A percentile compares a stretch with the other conserved stretches of the same genome.
phyloP scores from a whole-genome alignment of 2,113 vertebrate genomes.

The Dicerorhinus sumatrensis region DNA sequence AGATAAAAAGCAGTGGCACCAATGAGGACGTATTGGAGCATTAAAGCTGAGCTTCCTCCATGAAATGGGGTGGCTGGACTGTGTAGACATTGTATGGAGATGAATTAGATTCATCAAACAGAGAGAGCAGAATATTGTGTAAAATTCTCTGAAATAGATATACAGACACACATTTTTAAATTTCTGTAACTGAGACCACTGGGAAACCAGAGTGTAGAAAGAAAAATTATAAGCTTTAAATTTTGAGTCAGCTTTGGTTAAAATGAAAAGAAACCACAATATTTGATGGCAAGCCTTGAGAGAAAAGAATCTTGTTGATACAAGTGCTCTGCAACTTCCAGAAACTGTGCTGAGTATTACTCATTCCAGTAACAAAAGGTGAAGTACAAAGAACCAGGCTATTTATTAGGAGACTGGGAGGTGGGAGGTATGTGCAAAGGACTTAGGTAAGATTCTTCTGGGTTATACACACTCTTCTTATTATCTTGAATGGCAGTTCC shows the following conservation, averaged over 20 bases:
- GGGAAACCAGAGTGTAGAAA: not conserved
- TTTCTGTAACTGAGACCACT: not conserved
- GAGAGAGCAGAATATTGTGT: not conserved
- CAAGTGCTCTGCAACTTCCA: not conserved
- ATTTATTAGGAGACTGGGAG: not conserved
- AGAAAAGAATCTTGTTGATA: not conserved
- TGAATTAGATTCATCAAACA: not conserved
- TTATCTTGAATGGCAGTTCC: not conserved
- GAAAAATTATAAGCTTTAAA: constrained; percentile 27
- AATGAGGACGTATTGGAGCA: not conserved
- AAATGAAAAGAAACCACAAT: not conserved
- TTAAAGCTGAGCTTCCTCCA: not conserved
- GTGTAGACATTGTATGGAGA: not conserved
- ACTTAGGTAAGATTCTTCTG: not conserved
- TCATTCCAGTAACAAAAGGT: not conserved
- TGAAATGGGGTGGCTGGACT: not conserved
- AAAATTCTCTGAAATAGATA: constrained; percentile 4
- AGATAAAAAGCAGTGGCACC: not conserved
- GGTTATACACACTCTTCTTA: not conserved
- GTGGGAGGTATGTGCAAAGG: not conserved
- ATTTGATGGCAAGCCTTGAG: not conserved
- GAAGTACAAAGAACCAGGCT: not conserved
- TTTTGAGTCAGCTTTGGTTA: constrained; percentile 18
- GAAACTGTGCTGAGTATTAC: not conserved
- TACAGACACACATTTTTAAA: not conserved